Conservation (phyloP, 2,888 invertebrate genomes). For the Adela reaumurella region DNA sequence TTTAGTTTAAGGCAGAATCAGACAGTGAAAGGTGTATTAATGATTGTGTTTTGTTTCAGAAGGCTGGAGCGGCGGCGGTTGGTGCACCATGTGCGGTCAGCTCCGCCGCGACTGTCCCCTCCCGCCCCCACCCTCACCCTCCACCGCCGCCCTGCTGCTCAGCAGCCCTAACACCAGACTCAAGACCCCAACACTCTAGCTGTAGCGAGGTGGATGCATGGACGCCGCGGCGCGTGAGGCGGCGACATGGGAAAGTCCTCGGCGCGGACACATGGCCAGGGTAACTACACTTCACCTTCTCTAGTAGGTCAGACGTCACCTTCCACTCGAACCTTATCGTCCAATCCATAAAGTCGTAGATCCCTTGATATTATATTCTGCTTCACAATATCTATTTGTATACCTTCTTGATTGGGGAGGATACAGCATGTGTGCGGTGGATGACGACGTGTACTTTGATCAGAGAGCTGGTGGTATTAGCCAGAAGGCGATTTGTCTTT, state of each 20-base stretch:
- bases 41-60: neutral
- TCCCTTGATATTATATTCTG: too few species aligned
- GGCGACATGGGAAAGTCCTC: conserved; percentile 59
- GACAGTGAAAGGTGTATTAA: too few species aligned
- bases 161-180: conserved; percentile 42
- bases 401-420: too few species aligned
- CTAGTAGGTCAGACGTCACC: too few species aligned
- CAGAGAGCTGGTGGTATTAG: too few species aligned
- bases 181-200: conserved; percentile 49
- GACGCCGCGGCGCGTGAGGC: conserved; percentile 14
- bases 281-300: conserved; percentile 30
- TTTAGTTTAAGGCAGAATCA: too few species aligned
- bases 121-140: conserved; percentile 40
- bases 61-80: neutral
- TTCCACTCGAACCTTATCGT: too few species aligned
- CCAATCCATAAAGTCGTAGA: too few species aligned
- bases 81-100: neutral
- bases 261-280: conserved; percentile 57
- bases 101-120: conserved; percentile 51
- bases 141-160: conserved; percentile 40
- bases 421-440: too few species aligned
- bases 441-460: too few species aligned
- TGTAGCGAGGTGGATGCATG: conserved; percentile 13
- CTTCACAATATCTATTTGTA: too few species aligned
- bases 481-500: too few species aligned